phyloP scores from a whole-genome alignment of 2,888 invertebrate genomes.

The Scaptodrosophila latifasciaeformis region DNA sequence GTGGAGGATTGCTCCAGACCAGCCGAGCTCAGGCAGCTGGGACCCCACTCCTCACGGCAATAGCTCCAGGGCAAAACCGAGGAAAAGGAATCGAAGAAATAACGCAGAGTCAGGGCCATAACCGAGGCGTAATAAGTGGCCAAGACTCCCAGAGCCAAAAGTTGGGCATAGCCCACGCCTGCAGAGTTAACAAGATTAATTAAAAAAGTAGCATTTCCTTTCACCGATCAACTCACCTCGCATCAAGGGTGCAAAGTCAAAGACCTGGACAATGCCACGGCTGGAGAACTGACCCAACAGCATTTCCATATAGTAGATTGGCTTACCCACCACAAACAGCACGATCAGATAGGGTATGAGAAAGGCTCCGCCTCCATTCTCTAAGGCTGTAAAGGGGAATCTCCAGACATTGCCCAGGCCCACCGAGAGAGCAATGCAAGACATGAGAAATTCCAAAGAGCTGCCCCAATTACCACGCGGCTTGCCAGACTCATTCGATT shows the following conservation, averaged over 20 bases:
- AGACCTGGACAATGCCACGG: conserved; percentile 80
- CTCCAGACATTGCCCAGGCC: conserved; percentile 81
- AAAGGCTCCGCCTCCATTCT: conserved; percentile 81
- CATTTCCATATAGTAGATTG: conserved; percentile 83
- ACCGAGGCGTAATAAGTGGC: conserved; percentile 80
- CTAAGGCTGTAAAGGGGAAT: conserved; percentile 79
- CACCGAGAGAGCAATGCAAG: conserved; percentile 77
- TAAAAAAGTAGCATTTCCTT: not conserved
- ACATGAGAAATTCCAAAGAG: conserved; percentile 79
- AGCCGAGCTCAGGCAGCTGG: conserved; percentile 58
- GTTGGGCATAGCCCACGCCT: conserved; percentile 78
- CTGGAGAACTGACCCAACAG: conserved; percentile 83
- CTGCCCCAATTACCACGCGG: conserved; percentile 77
- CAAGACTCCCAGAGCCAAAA: conserved; percentile 76
- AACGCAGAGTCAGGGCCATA: conserved; percentile 80
- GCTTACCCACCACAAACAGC: conserved; percentile 79
- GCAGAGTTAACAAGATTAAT: not conserved
- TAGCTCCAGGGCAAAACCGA: conserved; percentile 79
- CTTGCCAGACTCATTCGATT: not conserved
- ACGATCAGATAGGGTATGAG: conserved; percentile 80
- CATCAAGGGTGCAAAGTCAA: conserved; percentile 80
- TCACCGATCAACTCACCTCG: conserved; percentile 76
- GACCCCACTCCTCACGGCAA: conserved; percentile 77
- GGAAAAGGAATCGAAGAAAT: conserved; percentile 79
- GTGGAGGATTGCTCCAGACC: conserved; percentile 1